Conservation (phyloP, 2,888 invertebrate genomes). For the Chymomyza amoena region DNA sequence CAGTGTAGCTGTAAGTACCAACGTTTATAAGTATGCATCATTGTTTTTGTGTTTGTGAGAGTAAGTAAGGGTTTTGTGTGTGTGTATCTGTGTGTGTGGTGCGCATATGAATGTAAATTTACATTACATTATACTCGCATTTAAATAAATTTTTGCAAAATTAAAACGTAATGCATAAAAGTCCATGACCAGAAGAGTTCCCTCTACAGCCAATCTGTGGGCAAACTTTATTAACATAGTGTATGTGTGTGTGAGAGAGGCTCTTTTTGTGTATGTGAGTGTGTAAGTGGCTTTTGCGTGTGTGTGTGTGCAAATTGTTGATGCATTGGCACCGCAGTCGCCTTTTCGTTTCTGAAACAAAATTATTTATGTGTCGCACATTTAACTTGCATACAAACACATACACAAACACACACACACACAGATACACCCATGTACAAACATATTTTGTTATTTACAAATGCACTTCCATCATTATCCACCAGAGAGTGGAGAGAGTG, state of each 20-base stretch:
- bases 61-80: not conserved
- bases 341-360: slow-evolving; percentile 34
- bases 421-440: not conserved
- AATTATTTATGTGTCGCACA: slow-evolving; percentile 70
- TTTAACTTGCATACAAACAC: slow-evolving; percentile 55
- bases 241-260: slow-evolving; percentile 6
- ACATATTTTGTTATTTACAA: slow-evolving; percentile 66
- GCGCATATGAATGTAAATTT: slow-evolving; percentile 54
- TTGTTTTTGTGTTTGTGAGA: not conserved
- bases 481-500: too few species aligned
- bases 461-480: slow-evolving; percentile 72
- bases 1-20: not conserved
- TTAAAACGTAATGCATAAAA: slow-evolving; percentile 65
- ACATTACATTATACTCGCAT: slow-evolving; percentile 69
- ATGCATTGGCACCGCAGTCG: slow-evolving; percentile 43
- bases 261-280: not conserved
- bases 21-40: not conserved
- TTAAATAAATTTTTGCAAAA: slow-evolving; percentile 69
- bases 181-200: slow-evolving; percentile 10
- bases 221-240: not conserved
- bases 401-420: not conserved
- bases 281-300: not conserved
- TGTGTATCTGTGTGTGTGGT: not conserved
- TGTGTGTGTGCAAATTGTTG: slow-evolving; percentile 47
- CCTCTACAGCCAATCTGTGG: not conserved